Base-by-base conservation (phyloP, 2,113 vertebrate genomes). In the Climacteris rufus region DNA sequence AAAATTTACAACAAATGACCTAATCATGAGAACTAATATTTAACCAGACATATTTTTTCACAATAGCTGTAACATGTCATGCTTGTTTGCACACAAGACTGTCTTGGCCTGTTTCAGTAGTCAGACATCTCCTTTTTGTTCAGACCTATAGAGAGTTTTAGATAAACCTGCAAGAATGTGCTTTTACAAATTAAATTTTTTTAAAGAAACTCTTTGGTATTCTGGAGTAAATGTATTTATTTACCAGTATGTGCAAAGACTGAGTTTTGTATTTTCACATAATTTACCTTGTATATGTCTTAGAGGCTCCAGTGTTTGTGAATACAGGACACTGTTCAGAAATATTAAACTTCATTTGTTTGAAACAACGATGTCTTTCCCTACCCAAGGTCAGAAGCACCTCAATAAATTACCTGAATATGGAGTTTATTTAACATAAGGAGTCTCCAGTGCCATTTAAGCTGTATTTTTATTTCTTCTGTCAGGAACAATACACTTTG, bases 91-190 rank as follows among this genome's bases (percentile, higher is more conserved):
- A 98, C 98, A 98, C 97, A 98, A 96, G 94, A 97, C 68, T 97
- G 96, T 98, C 92, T 96, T 96, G 96, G 92, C 92, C 91, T 90
- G 61, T 96, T 97, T 95, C 7, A 97, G 91, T 93, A 97, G 97
- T 98, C 96, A 94, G 96, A 97, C 97, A 90, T 98, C 97, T 96
- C 93, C 74, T 93, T 98, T 98, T 98, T 97, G 87, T 98, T 98
- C 83, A 82, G 74, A 94, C 90, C 87, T 95, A 68, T 96, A 96
- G 97, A 83, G 70, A 98, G 97, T 98, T 98, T 98, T 98, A 98
- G 97, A 98, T 95, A 98, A 98, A 98, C 66, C 92, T 97, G 85
- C 89, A 97, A 97, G 97, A 98, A 98, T 98, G 97, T 98, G 98
- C 95, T 98, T 98, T 99, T 98, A 98, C 47, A 54, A 63, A 95